Percentiles rank a stretch among this genome's conserved stretches.
phyloP scores from a whole-genome alignment of 30 jellyfish, hydroid and myxozoan species.

The Aurelia sp. region DNA sequence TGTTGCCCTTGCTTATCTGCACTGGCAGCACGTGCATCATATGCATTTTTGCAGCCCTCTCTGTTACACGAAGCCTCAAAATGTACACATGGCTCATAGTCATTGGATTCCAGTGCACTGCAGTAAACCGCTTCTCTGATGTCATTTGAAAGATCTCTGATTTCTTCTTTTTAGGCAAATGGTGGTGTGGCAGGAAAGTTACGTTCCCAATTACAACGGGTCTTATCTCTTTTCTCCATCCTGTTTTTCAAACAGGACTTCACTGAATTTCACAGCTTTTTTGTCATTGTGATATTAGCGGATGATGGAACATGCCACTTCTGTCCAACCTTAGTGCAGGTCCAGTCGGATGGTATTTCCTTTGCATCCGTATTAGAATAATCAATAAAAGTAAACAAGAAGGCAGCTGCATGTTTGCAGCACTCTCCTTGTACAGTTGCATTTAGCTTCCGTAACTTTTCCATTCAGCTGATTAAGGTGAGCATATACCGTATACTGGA shows the following conservation, averaged over 20 bases:
- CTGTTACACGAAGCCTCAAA: slow-evolving; percentile 43
- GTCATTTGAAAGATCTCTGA: slow-evolving; percentile 4
- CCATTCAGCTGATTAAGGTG: slow-evolving; percentile 48
- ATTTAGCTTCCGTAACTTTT: slow-evolving; percentile 44
- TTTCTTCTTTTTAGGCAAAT: slow-evolving; percentile 23
- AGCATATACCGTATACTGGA: neutral
- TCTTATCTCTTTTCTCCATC: slow-evolving; percentile 10
- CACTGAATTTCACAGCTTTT: slow-evolving; percentile 37
- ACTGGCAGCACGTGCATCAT: neutral
- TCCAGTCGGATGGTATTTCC: slow-evolving; percentile 35
- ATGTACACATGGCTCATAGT: slow-evolving; percentile 44
- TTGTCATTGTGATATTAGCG: neutral
- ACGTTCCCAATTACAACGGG: slow-evolving; percentile 12
- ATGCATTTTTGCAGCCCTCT: neutral
- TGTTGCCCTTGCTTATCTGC: slow-evolving; percentile 17
- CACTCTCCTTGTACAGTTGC: slow-evolving; percentile 61
- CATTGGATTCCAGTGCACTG: slow-evolving; percentile 18
- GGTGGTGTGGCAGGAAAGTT: slow-evolving; percentile 22
- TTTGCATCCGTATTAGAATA: slow-evolving; percentile 5
- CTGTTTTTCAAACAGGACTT: slow-evolving; percentile 16
- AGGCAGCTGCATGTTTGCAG: slow-evolving; percentile 60
- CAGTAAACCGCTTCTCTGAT: neutral
- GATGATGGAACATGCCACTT: slow-evolving; percentile 57
- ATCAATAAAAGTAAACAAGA: slow-evolving; percentile 37
- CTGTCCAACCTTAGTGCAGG: slow-evolving; percentile 30